Conservation (phyloP, 2,888 invertebrate species). For the Acrobasis suavella region DNA sequence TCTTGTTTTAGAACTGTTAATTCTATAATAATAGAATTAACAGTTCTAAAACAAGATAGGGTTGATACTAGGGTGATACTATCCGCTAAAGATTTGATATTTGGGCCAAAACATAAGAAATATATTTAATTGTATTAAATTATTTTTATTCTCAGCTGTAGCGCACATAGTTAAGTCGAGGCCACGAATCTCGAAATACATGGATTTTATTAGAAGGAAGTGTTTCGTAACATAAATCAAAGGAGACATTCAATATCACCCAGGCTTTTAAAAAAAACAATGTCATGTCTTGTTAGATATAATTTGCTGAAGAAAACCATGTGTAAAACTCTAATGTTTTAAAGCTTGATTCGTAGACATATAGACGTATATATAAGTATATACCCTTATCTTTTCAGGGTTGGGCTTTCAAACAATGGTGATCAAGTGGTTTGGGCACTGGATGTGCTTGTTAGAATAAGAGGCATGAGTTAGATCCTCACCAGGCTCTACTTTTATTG, state of each 20-base stretch:
- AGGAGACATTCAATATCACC: not conserved
- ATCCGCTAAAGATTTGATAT: constrained; percentile 8
- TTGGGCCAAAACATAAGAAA: constrained; percentile 15
- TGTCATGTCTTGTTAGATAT: not conserved
- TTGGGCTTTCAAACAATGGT: too few relatives aligned
- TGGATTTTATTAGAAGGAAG: constrained; percentile 9
- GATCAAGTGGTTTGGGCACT: too few relatives aligned
- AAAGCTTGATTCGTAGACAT: too few relatives aligned
- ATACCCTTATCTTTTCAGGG: too few relatives aligned
- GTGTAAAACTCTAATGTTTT: too few relatives aligned
- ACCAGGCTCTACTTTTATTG: too few relatives aligned
- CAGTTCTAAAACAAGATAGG: constrained; percentile 15
- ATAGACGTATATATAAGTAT: too few relatives aligned
- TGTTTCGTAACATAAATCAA: constrained; percentile 2
- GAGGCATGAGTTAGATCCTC: too few relatives aligned
- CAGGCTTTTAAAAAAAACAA: not conserved
- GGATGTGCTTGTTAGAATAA: too few relatives aligned
- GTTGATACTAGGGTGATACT: not conserved
- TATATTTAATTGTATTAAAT: constrained; percentile 14
- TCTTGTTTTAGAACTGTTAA: constrained; percentile 13
- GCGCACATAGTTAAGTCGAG: constrained; percentile 19
- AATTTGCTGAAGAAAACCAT: too few relatives aligned
- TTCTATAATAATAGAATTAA: constrained; percentile 11
- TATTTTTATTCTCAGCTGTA: constrained; percentile 10
- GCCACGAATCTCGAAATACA: constrained; percentile 14